Conservation (phyloP, 1,140 invertebrate genomes). For the Tenebrio molitor region DNA sequence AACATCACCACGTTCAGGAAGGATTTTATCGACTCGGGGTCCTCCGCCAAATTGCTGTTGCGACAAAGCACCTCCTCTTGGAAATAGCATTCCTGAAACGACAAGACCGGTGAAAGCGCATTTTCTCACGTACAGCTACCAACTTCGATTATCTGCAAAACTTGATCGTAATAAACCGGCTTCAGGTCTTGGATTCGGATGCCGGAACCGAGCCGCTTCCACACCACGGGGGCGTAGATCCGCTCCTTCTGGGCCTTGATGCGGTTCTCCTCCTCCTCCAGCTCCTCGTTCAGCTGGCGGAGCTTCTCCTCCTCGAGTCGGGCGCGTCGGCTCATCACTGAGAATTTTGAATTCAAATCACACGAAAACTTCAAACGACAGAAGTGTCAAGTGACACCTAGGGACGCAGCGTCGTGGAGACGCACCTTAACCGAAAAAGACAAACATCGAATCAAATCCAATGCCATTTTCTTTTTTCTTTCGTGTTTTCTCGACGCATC, state of each 20-base stretch:
- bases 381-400: no score
- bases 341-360: background rate
- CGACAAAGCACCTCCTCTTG: constrained; percentile 68
- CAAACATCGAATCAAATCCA: no score
- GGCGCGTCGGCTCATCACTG: constrained; percentile 60
- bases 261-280: constrained; percentile 61
- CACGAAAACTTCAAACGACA: no score
- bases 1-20: constrained; percentile 69
- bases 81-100: constrained; percentile 69
- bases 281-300: constrained; percentile 55
- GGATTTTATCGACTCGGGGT: constrained; percentile 68
- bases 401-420: no score
- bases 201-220: constrained; percentile 69
- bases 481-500: no score
- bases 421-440: no score
- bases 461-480: no score
- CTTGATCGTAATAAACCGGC: constrained; percentile 71
- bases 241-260: constrained; percentile 57
- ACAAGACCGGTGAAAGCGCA: constrained; percentile 38
- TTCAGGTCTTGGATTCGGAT: constrained; percentile 73
- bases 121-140: constrained; percentile 29
- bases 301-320: constrained; percentile 57
- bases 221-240: constrained; percentile 72
- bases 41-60: constrained; percentile 67
- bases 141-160: constrained; percentile 69